Base-by-base conservation (phyloP, 2,888 invertebrate genomes). In the Oscheius myriophilus region DNA sequence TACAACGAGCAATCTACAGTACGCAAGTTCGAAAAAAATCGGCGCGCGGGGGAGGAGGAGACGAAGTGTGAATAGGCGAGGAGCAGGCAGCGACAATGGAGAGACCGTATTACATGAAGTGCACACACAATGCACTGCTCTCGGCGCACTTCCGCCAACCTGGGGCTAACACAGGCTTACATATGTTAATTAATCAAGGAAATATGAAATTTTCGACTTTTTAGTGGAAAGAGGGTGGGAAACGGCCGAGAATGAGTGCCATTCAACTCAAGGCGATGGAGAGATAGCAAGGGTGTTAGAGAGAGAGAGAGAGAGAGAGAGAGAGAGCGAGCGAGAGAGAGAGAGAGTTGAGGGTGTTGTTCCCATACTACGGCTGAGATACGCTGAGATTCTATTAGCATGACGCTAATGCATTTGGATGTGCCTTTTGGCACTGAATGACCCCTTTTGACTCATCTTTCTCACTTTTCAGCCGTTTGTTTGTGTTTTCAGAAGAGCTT, bases 41-140 rank as follows among this genome's bases (percentile, higher is more conserved):
- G 4, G 16, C 41, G n/a, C 43, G 45, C 43, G 23, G 23, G 58
- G 43, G 23, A 18, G 18, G 21, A 49, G 18, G 25, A 45, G 46
- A 49, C 46, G 49, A 61, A 61, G 61, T 61, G 61, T 49, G 61
- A 61, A 61, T 61, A 33, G 46, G 45, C 61, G 61, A 61, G 49
- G 61, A 61, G 61, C 61, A 61, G 39, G 49, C 61, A 25, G 46
- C 39, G 61, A 61, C 61, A 61, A 61, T 61, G 61, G 61, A 61
- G 46, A 49, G 61, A 61, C 61, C 49, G 61, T 61, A 61, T 61
- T 61, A 61, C 61, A 61, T 49, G 49, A 49, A 61, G 61, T 46
- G 49, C 61, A 61, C 61, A 61, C 61, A 61, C 49, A 61, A 18
- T 26, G 23, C 52, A 9, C 54, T 52, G 18, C 23, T n/a, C 26